Evolutionary conservation across 2,113 vertebrate species (phyloP), one percentile per base, ranked within the genome.

Genomic region (Accipiter virgatus): DNA sequence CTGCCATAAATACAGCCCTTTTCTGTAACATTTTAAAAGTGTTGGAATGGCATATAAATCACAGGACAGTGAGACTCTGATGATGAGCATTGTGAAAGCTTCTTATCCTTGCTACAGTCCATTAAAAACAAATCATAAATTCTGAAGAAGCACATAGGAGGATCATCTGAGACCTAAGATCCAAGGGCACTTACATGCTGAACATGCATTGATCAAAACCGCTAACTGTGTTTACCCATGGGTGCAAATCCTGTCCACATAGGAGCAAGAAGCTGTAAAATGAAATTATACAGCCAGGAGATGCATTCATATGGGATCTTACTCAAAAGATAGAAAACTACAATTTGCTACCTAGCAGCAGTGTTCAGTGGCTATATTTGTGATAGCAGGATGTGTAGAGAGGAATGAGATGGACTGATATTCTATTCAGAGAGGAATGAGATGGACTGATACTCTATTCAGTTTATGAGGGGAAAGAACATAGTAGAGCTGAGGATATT

Each of bases 121-220:
- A 88, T 93, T 96, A 81, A 93, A 88, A 95, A 58, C 55, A 82
- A 92, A 93, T 58, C 14, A 61, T 70, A 71, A 83, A 90, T 81
- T 79, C 74, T 91, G 71, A 89, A 74, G 81, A 34, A 80, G 40
- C 31, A 42, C 43, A 10, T 50, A 14, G 45, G 18, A 86, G 20
- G 40, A 43, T 84, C 53, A 40, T 56, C 48, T 26, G 62, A 91
- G 91, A 75, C 73, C 16, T 25, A 5, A 72, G 50, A 73, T 79
- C 55, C 77, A 73, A 68, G 52, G 45, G 14, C 47, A 52, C 43
- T 82, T 87, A 53, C 9, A 8, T 32, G n/a, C 27, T 82, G 52
- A 72, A 43, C 62, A 42, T 0, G 0, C 47, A 55, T 32, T 66
- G n/a, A 90, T 72, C 62, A 88, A 77, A 86, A 27, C 27, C 4